phyloP scores from a whole-genome alignment of 2,113 vertebrate genomes.

The Mesitornis unicolor region DNA sequence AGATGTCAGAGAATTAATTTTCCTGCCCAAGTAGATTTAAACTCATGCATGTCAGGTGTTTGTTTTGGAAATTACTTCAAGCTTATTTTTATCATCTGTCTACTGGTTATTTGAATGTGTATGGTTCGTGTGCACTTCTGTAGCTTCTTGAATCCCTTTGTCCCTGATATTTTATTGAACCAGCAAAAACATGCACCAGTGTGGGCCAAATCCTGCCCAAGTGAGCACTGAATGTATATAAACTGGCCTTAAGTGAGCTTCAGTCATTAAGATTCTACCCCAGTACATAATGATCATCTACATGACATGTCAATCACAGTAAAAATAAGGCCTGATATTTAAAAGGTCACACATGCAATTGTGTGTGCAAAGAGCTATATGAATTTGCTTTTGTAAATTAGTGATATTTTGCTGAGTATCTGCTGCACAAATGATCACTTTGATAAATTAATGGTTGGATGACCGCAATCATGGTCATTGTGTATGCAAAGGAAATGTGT shows the following conservation, averaged over 20 bases:
- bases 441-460: neutral
- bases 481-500: neutral
- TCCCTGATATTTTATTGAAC: neutral
- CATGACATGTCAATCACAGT: neutral
- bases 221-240: neutral
- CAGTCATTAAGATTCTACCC: neutral
- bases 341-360: conserved; percentile 22
- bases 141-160: neutral
- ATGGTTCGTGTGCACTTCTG: neutral
- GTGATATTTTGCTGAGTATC: neutral
- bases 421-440: neutral
- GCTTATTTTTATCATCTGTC: neutral
- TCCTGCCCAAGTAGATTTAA: neutral
- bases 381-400: neutral
- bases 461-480: neutral
- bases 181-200: neutral
- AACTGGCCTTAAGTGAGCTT: neutral
- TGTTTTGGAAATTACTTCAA: neutral
- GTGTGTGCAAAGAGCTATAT: neutral
- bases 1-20: neutral
- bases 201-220: neutral
- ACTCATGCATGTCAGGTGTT: neutral
- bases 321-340: conserved; percentile 20
- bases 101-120: neutral
- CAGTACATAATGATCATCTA: neutral